Evolutionary conservation across 2,888 invertebrate genomes (phyloP).

Genomic region (Sericinus montela): DNA sequence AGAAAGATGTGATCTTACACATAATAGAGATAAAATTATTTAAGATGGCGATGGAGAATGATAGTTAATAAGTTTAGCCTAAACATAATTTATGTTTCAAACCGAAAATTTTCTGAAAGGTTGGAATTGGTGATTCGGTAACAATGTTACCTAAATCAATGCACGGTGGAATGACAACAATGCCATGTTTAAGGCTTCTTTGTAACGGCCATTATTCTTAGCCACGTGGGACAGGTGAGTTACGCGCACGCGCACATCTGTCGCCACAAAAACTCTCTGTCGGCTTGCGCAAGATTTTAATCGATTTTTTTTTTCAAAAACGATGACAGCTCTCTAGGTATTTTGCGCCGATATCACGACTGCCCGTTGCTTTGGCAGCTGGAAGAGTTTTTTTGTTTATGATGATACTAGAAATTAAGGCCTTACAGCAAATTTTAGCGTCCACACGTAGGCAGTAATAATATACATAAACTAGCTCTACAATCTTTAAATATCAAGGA

Average conservation of each 20-base stretch:
- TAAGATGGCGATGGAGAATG: too few species aligned
- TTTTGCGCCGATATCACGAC: constrained; percentile 59
- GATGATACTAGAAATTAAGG: too few species aligned
- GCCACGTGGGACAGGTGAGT: constrained; percentile 74
- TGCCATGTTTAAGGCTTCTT: constrained; percentile 50
- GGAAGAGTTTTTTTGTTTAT: constrained; percentile 26
- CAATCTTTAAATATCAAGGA: too few species aligned
- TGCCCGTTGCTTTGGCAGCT: constrained; percentile 51
- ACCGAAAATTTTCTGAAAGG: neutral
- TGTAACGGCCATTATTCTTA: constrained; percentile 58
- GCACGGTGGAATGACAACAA: constrained; percentile 49
- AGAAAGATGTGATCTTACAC: too few species aligned
- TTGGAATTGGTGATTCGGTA: constrained; percentile 1
- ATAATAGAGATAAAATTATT: too few species aligned
- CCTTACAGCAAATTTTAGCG: too few species aligned
- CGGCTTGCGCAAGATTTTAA: constrained; percentile 76
- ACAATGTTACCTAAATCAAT: constrained; percentile 59
- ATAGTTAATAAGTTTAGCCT: too few species aligned
- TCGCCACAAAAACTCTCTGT: constrained; percentile 49
- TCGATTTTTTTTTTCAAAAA: constrained; percentile 53
- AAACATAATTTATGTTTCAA: too few species aligned
- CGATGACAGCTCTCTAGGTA: constrained; percentile 68
- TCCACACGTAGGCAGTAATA: too few species aligned
- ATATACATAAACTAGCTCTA: too few species aligned
- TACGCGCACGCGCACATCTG: constrained; percentile 73